phyloP scores from a whole-genome alignment of 1,140 invertebrate species.

The Acyrthosiphon pisum region DNA sequence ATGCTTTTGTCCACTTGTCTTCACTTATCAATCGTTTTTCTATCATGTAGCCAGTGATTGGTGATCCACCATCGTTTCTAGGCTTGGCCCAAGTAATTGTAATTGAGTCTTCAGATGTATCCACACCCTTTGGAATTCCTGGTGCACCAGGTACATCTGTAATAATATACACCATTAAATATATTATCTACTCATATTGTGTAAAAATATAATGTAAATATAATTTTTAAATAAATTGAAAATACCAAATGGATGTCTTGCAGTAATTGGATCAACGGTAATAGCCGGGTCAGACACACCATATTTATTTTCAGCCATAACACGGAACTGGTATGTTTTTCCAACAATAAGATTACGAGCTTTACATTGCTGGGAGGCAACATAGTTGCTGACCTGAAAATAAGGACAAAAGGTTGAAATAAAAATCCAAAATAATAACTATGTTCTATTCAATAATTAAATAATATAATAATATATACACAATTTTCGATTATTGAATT shows the following conservation, averaged over 20 bases:
- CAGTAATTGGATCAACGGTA: constrained; percentile 86
- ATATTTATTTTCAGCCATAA: constrained; percentile 97
- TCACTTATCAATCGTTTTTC: constrained; percentile 90
- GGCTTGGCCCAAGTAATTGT: constrained; percentile 93
- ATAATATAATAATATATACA: not conserved
- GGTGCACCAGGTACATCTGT: constrained; percentile 86
- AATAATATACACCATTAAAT: constrained; percentile 23
- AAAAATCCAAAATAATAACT: not conserved
- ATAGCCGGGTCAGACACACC: constrained; percentile 91
- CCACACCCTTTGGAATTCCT: constrained; percentile 83
- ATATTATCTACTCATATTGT: constrained; percentile 64
- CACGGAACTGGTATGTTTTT: constrained; percentile 94
- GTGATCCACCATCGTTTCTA: constrained; percentile 89
- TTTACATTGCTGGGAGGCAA: constrained; percentile 84
- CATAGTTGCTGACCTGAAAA: constrained; percentile 81
- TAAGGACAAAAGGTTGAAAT: not conserved
- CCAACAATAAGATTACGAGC: constrained; percentile 91
- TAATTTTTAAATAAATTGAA: constrained; percentile 11
- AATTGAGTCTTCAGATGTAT: constrained; percentile 92
- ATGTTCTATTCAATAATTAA: not conserved
- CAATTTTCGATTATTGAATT: not conserved
- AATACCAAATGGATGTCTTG: constrained; percentile 91
- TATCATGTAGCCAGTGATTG: constrained; percentile 89
- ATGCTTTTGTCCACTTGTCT: constrained; percentile 90
- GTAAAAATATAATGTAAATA: not conserved